Percentiles rank a stretch among this genome's conserved stretches.
phyloP scores from a whole-genome alignment of 2,113 vertebrate species.

The Genyomyrus donnyi region DNA sequence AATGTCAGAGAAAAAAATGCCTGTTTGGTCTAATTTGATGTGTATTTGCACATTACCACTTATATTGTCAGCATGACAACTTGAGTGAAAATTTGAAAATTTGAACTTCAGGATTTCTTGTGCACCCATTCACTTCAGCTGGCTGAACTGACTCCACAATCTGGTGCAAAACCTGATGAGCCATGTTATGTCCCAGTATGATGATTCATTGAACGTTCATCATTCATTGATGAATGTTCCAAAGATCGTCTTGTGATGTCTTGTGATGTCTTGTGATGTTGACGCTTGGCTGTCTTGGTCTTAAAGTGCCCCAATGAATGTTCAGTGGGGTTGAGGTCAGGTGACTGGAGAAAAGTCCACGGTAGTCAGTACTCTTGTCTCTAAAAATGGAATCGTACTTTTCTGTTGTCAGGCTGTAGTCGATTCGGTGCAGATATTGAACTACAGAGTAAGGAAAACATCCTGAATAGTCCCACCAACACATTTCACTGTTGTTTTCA shows the following conservation, averaged over 20 bases:
- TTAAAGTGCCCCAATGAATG: not conserved
- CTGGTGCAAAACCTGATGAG: not conserved
- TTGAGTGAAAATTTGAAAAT: not conserved
- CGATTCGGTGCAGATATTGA: not conserved
- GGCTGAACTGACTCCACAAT: not conserved
- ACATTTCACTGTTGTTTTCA: not conserved
- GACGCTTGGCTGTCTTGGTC: not conserved
- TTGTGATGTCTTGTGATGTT: not conserved
- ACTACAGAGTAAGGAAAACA: not conserved
- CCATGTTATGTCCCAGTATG: not conserved
- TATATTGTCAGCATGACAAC: not conserved
- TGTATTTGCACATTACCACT: not conserved
- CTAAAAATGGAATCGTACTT: not conserved
- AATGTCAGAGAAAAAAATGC: not conserved
- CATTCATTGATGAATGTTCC: not conserved
- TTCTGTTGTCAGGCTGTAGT: not conserved
- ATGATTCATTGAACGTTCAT: not conserved
- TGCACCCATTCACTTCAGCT: not conserved
- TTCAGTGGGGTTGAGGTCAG: not conserved
- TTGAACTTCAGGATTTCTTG: not conserved
- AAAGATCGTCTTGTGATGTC: not conserved
- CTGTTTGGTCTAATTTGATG: not conserved
- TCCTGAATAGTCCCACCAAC: not conserved
- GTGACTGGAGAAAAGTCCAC: not conserved
- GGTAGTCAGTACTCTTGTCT: not conserved